Evolutionary conservation across 1,140 invertebrate species (phyloP), one percentile per base, ranked within the genome.

Genomic region (Bradynema listronoti): DNA sequence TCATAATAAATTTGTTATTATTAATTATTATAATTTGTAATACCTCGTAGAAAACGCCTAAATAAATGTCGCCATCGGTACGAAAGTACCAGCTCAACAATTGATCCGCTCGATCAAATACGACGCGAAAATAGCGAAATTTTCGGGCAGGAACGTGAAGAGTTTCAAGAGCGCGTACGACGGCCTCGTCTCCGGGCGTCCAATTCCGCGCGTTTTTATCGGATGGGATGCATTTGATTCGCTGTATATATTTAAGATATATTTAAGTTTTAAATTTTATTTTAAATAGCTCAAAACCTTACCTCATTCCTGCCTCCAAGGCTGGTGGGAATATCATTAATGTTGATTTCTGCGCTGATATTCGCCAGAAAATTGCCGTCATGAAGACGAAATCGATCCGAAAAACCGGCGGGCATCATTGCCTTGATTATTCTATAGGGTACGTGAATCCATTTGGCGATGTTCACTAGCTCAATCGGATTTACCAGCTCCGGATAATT

Each of bases 321-420:
- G 19, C 60, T 66, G 7, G 43, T 56, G 27, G 74, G 74, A 60
- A 77, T 77, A 55, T 73, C 49, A 7, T 76, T 68, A 11, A 66
- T 22, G 33, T 56, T 54, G 24, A 77, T 78, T 41, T 77, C 74
- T n/a, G 59, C 56, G 16, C 30, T 36, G 14, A 77, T 52, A 22
- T 57, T 59, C 22, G 63, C 46, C 25, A 78, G 11, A 61, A 71
- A 77, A 41, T 78, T 61, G 43, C 46, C 65, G 52, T 77, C 75
- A 39, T 78, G 67, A 16, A 77, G 61, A 41, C 73, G 63, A 60
- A 77, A 77, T 9, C 73, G 66, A 32, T 77, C 74, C 7, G 68
- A 36, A 55, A 77, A 77, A n/a, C 74, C 74, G 46, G 73, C 43
- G 5, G 75, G 75, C 75, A 77, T 78, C 70, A 77, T 71, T 7